Evolutionary conservation across 2,888 invertebrate genomes (phyloP).

Genomic region (Lepetodrilus schrolli): DNA sequence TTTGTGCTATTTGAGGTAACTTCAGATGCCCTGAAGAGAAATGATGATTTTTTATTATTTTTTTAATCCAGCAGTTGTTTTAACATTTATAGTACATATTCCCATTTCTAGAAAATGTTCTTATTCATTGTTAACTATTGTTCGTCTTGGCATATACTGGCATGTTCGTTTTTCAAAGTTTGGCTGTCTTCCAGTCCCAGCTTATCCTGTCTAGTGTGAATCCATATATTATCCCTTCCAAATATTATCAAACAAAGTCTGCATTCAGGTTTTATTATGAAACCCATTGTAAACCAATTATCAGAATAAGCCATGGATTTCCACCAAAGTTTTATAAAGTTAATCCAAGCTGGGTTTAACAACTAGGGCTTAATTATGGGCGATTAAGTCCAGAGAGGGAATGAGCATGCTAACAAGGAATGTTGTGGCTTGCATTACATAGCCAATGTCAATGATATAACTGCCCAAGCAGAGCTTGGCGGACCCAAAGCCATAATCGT

Average conservation of each 20-base stretch:
- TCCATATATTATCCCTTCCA: not conserved
- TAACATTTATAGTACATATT: no score
- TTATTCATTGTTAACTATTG: no score
- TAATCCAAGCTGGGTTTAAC: not conserved
- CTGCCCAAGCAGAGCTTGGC: not conserved
- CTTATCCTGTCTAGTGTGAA: not conserved
- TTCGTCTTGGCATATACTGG: no score
- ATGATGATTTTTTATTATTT: no score
- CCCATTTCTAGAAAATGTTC: no score
- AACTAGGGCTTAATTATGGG: not conserved
- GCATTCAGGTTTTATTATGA: not conserved
- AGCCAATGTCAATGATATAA: conserved; percentile 1
- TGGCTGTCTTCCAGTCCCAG: no score
- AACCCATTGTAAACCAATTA: conserved; percentile 2
- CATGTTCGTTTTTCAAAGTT: no score
- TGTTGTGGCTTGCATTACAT: not conserved
- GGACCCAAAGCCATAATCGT: no score
- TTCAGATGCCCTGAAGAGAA: no score
- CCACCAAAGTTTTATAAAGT: not conserved
- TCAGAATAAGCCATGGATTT: not conserved
- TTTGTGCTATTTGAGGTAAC: no score
- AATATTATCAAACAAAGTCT: not conserved
- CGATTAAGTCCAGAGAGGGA: not conserved
- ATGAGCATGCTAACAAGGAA: not conserved
- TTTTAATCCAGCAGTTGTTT: no score